A percentile compares a stretch with the other conserved stretches of the same genome.
These are phyloP conservation scores for Spatulosminthurus flaviceps DNA, from an alignment of 2,888 invertebrate species.

Conservation along the genomic window DNA sequence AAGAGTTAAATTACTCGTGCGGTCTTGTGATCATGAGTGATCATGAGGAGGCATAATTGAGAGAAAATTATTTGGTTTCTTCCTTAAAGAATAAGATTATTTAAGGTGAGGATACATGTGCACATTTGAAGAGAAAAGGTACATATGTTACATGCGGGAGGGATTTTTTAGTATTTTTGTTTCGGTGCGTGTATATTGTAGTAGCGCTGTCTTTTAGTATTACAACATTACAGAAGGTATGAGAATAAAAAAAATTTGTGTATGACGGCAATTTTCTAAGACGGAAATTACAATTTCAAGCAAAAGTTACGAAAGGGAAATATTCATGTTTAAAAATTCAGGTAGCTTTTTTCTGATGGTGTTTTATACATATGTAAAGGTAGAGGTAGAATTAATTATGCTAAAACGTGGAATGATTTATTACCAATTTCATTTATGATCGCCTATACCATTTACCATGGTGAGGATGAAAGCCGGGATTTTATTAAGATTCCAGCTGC, in stretches of 20 bases:
- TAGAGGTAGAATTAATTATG: conserved; percentile 9
- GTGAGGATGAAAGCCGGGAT: conserved; percentile 1
- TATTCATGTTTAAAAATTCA: neutral
- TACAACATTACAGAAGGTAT: no score
- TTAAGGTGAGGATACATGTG: neutral
- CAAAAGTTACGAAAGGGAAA: neutral
- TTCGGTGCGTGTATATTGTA: no score
- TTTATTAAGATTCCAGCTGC: neutral
- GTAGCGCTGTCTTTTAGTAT: no score
- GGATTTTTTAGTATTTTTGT: no score
- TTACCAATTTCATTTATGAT: conserved; percentile 19
- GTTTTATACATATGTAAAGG: no score
- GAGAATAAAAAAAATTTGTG: no score
- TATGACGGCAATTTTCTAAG: no score
- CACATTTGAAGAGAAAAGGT: no score
- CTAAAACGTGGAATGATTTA: neutral
- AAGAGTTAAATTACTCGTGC: neutral
- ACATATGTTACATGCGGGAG: no score
- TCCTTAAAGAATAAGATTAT: no score
- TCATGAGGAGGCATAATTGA: conserved; percentile 18
- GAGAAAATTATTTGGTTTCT: neutral
- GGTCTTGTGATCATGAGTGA: neutral
- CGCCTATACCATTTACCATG: neutral
- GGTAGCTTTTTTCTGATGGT: neutral
- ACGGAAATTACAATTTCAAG: no score